phyloP scores from a whole-genome alignment of 1,140 invertebrate genomes.

The Drosophila pseudoobscura region DNA sequence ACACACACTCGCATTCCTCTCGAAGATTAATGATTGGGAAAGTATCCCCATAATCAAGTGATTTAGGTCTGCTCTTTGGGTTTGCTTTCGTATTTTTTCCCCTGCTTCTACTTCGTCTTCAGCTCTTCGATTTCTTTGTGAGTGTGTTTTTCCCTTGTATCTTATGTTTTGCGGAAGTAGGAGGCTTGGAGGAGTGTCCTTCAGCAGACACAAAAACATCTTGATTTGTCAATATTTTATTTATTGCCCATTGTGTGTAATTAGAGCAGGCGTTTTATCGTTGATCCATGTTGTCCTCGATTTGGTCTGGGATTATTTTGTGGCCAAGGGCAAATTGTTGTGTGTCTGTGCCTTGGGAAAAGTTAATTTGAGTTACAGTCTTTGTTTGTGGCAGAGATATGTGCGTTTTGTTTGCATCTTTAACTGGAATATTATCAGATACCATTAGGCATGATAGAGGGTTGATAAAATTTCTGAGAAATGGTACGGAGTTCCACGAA shows the following conservation, averaged over 20 bases:
- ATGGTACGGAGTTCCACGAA: too few species aligned
- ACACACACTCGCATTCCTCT: constrained; percentile 25
- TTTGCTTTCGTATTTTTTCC: constrained; percentile 37
- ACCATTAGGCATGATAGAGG: background rate
- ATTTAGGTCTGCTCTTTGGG: constrained; percentile 42
- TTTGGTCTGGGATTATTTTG: constrained; percentile 39
- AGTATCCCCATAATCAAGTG: constrained; percentile 69
- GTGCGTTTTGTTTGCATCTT: background rate
- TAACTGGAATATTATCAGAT: background rate
- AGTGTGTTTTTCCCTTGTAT: constrained; percentile 22
- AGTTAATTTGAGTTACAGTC: background rate
- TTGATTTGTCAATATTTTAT: constrained; percentile 80
- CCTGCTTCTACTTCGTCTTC: constrained; percentile 25
- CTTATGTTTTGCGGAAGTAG: background rate
- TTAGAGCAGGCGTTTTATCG: constrained; percentile 65
- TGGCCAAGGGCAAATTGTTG: constrained; percentile 23
- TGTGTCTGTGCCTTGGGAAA: constrained; percentile 1
- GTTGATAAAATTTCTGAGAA: too few species aligned
- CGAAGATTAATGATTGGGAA: constrained; percentile 70
- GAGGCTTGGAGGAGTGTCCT: constrained; percentile 17
- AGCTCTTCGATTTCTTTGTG: constrained; percentile 14
- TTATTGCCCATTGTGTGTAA: constrained; percentile 75
- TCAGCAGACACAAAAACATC: constrained; percentile 68
- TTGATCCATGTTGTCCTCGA: constrained; percentile 48
- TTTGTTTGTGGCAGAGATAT: background rate